phyloP scores from a whole-genome alignment of 2,888 invertebrate genomes.

The Geotrupes spiniger region DNA sequence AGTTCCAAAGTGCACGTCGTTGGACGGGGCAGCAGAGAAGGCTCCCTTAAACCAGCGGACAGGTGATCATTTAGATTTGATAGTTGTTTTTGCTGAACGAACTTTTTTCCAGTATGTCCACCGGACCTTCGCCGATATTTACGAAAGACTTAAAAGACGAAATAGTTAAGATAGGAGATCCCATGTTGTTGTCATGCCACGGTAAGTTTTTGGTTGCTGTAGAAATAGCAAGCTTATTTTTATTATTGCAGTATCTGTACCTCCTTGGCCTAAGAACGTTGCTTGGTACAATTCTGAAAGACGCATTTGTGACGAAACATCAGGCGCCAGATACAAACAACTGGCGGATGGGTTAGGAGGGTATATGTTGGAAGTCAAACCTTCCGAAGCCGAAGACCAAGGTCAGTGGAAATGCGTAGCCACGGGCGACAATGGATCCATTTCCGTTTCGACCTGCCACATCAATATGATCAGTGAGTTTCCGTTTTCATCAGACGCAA shows the following conservation, averaged over 20 bases:
- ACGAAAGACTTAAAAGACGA: slow-evolving; percentile 71
- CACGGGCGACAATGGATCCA: slow-evolving; percentile 70
- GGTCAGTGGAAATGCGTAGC: slow-evolving; percentile 91
- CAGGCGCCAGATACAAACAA: slow-evolving; percentile 62
- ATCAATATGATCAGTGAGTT: slow-evolving; percentile 75
- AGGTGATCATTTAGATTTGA: slow-evolving; percentile 50
- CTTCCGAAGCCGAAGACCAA: slow-evolving; percentile 76
- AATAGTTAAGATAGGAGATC: slow-evolving; percentile 75
- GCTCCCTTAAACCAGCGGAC: slow-evolving; percentile 65
- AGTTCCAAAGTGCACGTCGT: slow-evolving; percentile 81
- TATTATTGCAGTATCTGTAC: slow-evolving; percentile 64
- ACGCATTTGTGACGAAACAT: slow-evolving; percentile 59
- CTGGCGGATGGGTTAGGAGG: slow-evolving; percentile 82
- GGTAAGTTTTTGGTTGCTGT: too few relatives aligned
- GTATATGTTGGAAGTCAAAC: slow-evolving; percentile 71
- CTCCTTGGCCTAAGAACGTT: slow-evolving; percentile 81
- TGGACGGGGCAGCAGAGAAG: slow-evolving; percentile 69
- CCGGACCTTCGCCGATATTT: slow-evolving; percentile 76
- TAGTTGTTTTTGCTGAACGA: neutral
- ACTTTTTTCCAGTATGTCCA: slow-evolving; percentile 20
- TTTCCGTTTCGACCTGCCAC: slow-evolving; percentile 71
- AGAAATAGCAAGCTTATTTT: too few relatives aligned
- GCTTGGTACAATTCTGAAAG: slow-evolving; percentile 86
- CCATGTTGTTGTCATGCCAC: slow-evolving; percentile 71
- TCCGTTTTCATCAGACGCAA: neutral